phyloP scores from a whole-genome alignment of 2,797 vertebrate species.

The Vultur gryphus region DNA sequence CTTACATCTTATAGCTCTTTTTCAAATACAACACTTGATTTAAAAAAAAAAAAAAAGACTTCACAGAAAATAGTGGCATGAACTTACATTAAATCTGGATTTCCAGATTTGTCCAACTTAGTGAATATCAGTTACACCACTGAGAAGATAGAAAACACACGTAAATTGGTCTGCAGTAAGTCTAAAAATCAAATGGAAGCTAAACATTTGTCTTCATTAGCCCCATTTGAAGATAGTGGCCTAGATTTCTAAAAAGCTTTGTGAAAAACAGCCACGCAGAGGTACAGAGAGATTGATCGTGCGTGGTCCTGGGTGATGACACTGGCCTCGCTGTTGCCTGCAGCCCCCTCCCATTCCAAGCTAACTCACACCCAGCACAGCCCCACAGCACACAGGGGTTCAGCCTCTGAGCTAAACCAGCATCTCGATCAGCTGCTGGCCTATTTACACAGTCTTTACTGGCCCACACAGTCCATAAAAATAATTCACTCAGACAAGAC shows the following conservation, averaged over 20 bases:
- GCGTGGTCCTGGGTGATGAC: rapidly evolving
- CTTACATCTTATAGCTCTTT: not conserved
- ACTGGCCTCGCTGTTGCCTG: not conserved
- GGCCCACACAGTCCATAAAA: not conserved
- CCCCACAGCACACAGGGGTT: not conserved
- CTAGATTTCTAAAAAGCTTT: not conserved
- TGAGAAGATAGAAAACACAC: not conserved
- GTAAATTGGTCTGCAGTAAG: not conserved
- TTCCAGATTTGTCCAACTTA: not conserved
- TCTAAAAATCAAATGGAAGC: not conserved
- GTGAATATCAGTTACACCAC: not conserved
- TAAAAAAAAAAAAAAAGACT: not conserved
- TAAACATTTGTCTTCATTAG: not conserved
- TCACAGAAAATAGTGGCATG: not conserved
- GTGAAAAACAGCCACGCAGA: not conserved
- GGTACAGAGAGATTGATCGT: not conserved
- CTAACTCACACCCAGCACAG: not conserved
- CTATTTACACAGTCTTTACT: not conserved
- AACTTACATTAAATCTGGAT: not conserved
- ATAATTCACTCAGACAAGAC: not conserved
- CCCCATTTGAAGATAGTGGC: not conserved
- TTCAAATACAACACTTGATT: not conserved
- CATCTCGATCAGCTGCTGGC: rapidly evolving
- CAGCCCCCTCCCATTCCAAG: rapidly evolving
- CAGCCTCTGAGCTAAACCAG: not conserved